Base-by-base conservation (phyloP, 92 coral and sea anemone species). In the Parazoanthus darwini region DNA sequence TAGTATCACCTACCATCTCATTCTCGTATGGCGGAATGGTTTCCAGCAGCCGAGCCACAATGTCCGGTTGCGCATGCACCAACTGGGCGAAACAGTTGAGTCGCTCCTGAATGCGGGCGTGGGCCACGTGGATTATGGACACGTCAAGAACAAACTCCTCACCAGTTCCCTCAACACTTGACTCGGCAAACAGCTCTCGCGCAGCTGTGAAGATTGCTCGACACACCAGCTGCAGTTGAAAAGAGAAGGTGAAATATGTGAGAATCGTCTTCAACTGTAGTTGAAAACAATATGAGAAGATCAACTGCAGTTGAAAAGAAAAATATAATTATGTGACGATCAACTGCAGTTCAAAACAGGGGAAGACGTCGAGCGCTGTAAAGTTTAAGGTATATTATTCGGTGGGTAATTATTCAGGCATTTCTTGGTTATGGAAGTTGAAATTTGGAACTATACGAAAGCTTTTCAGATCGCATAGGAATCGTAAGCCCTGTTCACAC, bases 1-100 rank as follows among this genome's bases (percentile, higher is more conserved):
- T 76, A 22, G 48, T 89, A 90, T 8, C 14, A 20, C 91, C 87
- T 89, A 94, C 96, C 96, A 94, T 89, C 67, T 92, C 93, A n/a
- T 73, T 75, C 51, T 92, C 92, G 85, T 89, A 77, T 18, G 89
- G 90, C 9, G 93, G 88, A 81, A 92, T 87, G 14, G 44, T 83
- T 3, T 87, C 80, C 46, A 79, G 84, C 78, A 94, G 91, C 8
- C 77, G 79, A 20, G 85, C 66, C 8, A 94, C 93, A 54, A 89
- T 89, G 74, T 81, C 90, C 39, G 94, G 94, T 51, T 91, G 89
- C 35, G 90, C 86, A 59, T 82, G 90, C 35, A 94, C 92, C 36
- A 94, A 92, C 67, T 91, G 94, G 63, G 89, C 77, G 48, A 94
- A 89, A 90, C 87, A 85, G 66, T 87, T 77, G 26, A 94, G 81